A percentile compares a stretch with the other conserved stretches of the same genome.
These are phyloP conservation scores for Leucopternis melanops DNA, from an alignment of 2,113 vertebrate genomes.

Conservation along the genomic window DNA sequence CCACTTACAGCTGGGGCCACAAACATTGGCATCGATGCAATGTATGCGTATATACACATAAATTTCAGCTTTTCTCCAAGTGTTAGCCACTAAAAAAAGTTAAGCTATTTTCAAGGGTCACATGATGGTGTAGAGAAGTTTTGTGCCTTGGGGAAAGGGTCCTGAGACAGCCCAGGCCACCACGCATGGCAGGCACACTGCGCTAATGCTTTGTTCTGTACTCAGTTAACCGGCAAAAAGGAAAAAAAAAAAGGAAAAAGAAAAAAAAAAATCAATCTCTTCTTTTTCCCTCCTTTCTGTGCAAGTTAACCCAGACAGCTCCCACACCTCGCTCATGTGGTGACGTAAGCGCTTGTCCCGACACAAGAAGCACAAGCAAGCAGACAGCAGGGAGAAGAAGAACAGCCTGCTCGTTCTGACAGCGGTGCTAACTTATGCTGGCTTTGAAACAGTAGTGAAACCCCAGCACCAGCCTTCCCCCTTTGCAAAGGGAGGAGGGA, in stretches of 20 bases:
- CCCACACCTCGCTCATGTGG: accelerated
- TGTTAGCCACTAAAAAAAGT: background rate
- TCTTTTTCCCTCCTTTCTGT: background rate
- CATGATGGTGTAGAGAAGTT: background rate
- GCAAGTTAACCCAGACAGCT: background rate
- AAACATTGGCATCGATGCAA: background rate
- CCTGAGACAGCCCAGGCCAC: background rate
- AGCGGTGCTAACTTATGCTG: background rate
- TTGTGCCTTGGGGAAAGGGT: background rate
- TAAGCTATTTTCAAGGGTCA: background rate
- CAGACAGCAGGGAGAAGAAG: background rate
- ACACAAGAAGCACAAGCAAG: background rate
- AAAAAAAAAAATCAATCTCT: background rate
- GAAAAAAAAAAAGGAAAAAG: background rate
- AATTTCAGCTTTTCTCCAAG: background rate
- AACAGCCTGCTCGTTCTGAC: background rate
- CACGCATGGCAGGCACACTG: accelerated
- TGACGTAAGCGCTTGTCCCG: accelerated
- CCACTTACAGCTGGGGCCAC: background rate
- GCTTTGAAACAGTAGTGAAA: background rate
- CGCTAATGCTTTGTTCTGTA: background rate
- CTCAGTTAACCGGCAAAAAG: background rate
- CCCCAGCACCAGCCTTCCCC: background rate
- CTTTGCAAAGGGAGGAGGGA: accelerated
- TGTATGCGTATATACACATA: background rate